A percentile compares a stretch with the other conserved stretches of the same genome.
These are phyloP conservation scores for Octodonta nipae DNA, from an alignment of 2,888 invertebrate genomes.

Conservation along the genomic window DNA sequence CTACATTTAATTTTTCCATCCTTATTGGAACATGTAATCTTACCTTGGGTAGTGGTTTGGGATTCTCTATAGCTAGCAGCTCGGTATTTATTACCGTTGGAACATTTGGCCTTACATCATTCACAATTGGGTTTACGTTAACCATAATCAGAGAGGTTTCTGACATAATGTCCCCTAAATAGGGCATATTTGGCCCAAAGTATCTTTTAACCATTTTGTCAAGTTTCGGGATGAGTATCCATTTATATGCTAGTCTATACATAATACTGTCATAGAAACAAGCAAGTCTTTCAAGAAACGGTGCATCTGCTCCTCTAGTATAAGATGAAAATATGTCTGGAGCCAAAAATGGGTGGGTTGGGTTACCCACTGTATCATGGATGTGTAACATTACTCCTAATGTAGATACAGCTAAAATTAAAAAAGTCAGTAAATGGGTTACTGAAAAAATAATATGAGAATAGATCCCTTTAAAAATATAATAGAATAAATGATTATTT, in stretches of 20 bases:
- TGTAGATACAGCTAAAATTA: not conserved
- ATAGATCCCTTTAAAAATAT: too few relatives aligned
- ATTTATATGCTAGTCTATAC: not conserved
- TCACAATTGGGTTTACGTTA: conserved; percentile 16
- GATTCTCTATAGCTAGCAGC: not conserved
- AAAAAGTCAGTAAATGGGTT: too few relatives aligned
- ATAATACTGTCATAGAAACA: too few relatives aligned
- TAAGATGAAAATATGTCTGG: too few relatives aligned
- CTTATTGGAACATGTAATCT: too few relatives aligned
- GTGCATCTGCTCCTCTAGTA: too few relatives aligned
- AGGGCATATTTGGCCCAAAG: conserved; percentile 13
- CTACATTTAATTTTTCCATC: too few relatives aligned
- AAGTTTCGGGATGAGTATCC: conserved; percentile 8
- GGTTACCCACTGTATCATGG: not conserved
- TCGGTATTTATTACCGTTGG: not conserved
- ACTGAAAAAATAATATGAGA: too few relatives aligned
- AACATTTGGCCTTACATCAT: conserved; percentile 11
- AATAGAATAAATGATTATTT: too few relatives aligned
- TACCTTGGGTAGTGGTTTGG: not conserved
- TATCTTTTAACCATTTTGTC: conserved; percentile 13
- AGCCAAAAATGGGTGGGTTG: not conserved
- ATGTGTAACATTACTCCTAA: not conserved
- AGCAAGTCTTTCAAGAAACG: too few relatives aligned
- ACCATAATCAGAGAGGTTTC: conserved; percentile 14
- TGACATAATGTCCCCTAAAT: conserved; percentile 14